Evolutionary conservation across 2,797 vertebrate species (phyloP).

Genomic region (Scomberomorus guttatus): DNA sequence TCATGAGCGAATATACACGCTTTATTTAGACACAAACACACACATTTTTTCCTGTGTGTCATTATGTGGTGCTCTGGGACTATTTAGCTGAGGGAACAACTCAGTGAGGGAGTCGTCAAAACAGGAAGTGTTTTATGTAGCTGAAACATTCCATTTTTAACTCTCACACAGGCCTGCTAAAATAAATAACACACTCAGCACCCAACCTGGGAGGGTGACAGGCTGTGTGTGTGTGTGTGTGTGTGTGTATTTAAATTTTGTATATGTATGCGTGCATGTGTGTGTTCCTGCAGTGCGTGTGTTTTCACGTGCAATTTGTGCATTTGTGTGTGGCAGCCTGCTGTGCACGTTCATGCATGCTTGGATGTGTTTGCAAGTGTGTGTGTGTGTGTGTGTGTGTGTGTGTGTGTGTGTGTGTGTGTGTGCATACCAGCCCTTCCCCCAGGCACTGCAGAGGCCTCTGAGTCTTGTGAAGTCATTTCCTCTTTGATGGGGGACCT

Average conservation of each 20-base stretch:
- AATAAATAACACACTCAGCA: slow-evolving; percentile 79
- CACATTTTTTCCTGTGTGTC: slow-evolving; percentile 48
- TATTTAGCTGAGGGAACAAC: slow-evolving; percentile 60
- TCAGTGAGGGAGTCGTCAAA: slow-evolving; percentile 78
- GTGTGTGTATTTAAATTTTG: slow-evolving; percentile 42
- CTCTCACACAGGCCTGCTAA: slow-evolving; percentile 74
- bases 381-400: slow-evolving; percentile 19
- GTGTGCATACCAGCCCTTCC: slow-evolving; percentile 36
- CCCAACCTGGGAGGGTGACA: slow-evolving; percentile 50
- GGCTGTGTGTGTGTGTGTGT: slow-evolving; percentile 14
- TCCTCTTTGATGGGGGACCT: slow-evolving; percentile 63
- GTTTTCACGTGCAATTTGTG: slow-evolving; percentile 19
- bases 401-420: slow-evolving; percentile 31
- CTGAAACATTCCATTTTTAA: slow-evolving; percentile 87
- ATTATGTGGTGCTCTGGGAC: slow-evolving; percentile 68
- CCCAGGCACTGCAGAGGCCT: slow-evolving; percentile 47
- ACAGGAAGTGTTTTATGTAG: slow-evolving; percentile 87
- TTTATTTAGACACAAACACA: slow-evolving; percentile 46
- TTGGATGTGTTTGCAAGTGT: slow-evolving; percentile 13
- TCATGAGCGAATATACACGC: slow-evolving; percentile 19
- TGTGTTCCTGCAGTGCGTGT: slow-evolving; percentile 28
- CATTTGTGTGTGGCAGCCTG: slow-evolving; percentile 5
- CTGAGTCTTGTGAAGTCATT: slow-evolving; percentile 71
- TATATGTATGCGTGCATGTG: not conserved
- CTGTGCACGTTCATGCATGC: slow-evolving; percentile 16